Evolutionary conservation across 2,797 vertebrate genomes (phyloP).

Genomic region (Picus viridis): DNA sequence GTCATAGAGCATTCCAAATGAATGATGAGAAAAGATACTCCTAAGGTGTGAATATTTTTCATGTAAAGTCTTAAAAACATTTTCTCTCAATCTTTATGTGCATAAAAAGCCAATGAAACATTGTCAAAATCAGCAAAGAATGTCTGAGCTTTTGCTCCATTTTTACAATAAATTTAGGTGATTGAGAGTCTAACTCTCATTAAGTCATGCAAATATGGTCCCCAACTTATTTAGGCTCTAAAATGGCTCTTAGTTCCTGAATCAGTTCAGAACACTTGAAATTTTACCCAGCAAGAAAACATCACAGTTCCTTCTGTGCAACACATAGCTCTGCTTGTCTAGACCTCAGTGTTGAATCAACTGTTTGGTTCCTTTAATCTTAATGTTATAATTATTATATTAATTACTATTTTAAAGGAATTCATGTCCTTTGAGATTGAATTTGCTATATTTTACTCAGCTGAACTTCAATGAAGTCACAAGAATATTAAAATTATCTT

Average conservation of each 20-base stretch:
- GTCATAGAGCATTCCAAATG: not conserved
- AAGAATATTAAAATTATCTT: not conserved
- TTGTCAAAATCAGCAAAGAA: not conserved
- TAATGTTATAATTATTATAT: not conserved
- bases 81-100: not conserved
- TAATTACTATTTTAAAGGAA: not conserved
- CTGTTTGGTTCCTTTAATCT: not conserved
- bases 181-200: not conserved
- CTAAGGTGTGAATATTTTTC: not conserved
- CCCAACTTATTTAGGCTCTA: not conserved
- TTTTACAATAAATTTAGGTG: not conserved
- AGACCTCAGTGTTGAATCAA: not conserved
- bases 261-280: not conserved
- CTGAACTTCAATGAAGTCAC: not conserved
- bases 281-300: not conserved
- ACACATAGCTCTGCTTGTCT: not conserved
- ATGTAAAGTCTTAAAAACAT: not conserved
- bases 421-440: not conserved
- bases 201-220: not conserved
- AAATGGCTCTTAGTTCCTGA: not conserved
- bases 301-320: not conserved
- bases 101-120: not conserved
- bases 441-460: not conserved
- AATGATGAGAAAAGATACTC: not conserved
- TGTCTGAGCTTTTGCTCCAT: not conserved